Evolutionary conservation across 2,797 vertebrate species (phyloP).

Genomic region (Coendou prehensilis): DNA sequence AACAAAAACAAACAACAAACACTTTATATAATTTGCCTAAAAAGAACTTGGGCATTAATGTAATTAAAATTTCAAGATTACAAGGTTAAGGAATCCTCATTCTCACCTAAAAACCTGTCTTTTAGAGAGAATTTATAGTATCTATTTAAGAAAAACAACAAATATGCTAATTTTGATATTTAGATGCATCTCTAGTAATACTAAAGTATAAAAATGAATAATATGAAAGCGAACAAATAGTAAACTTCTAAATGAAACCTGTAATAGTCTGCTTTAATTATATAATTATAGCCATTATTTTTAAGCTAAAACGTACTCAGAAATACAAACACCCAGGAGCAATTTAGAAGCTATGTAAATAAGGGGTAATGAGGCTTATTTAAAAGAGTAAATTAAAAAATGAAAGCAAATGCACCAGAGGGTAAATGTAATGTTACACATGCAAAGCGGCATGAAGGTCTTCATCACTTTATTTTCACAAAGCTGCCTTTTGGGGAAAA

Average conservation of each 20-base stretch:
- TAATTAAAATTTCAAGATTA: slow-evolving; percentile 17
- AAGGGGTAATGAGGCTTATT: slow-evolving; percentile 42
- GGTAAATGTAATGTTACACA: background rate
- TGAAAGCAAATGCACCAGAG: background rate
- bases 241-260: slow-evolving; percentile 46
- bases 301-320: slow-evolving; percentile 37
- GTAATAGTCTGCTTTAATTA: background rate
- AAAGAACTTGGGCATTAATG: background rate
- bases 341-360: slow-evolving; percentile 47
- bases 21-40: background rate
- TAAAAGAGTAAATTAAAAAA: slow-evolving; percentile 54
- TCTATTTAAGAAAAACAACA: background rate
- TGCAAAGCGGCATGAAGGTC: background rate
- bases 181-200: background rate
- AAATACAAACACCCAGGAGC: slow-evolving; percentile 49
- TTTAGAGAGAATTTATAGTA: slow-evolving; percentile 21
- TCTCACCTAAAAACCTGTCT: background rate
- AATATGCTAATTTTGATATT: slow-evolving; percentile 43
- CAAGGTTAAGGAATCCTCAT: background rate
- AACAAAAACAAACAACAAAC: background rate
- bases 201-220: slow-evolving; percentile 17
- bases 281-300: slow-evolving; percentile 47
- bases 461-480: background rate
- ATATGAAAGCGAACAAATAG: slow-evolving; percentile 14
- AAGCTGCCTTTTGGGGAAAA: background rate